Base-by-base conservation (phyloP, 2,888 invertebrate genomes). In the Sinohyriopsis cumingii region DNA sequence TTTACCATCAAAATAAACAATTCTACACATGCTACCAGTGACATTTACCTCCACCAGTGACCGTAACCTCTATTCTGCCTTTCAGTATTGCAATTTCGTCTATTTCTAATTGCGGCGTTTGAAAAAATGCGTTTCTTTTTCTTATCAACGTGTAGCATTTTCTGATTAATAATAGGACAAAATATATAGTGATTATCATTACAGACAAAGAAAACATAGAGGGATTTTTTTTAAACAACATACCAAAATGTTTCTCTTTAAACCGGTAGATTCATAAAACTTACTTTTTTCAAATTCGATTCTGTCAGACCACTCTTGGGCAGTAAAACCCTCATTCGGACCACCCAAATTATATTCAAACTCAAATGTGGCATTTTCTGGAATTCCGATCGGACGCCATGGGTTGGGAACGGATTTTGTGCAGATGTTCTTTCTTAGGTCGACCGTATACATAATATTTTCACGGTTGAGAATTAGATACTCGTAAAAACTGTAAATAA, bases 221-320 rank as follows among this genome's bases (percentile, higher is more conserved):
- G 20, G 61, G 20, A 20, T 24, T 20, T 9, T n/a, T 22, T 9
- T 25, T 6, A 0, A 20, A n/a, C 18, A 22, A 15, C 9, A 62
- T 62, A 28, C 22, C n/a, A 18, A 62, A 53, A 22, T 20, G 45
- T 45, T 45, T 45, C 25, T 25, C 12, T 3, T 61, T 22, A 25
- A 19, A 12, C 4, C 24, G 61, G 20, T 19, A 55, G 2, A 62
- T 20, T n/a, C 33, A 25, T 18, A 25, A 18, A 28, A 71, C 79
- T 75, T 62, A 78, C 78, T 75, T 65, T 54, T 57, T 53, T 71
- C 68, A 25, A 69, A 62, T 5, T 77, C 75, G 33, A 77, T 73
- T 19, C 79, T 69, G 66, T 82, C 82, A 5, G 80, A 79, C 82
- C 82, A 82, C 56, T 82, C 77, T 54, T 73, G 73, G 9, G 73